A percentile compares a stretch with the other conserved stretches of the same genome.
Conservation (phyloP, 2,888 invertebrate species). For the Abrostola triplasia region DNA sequence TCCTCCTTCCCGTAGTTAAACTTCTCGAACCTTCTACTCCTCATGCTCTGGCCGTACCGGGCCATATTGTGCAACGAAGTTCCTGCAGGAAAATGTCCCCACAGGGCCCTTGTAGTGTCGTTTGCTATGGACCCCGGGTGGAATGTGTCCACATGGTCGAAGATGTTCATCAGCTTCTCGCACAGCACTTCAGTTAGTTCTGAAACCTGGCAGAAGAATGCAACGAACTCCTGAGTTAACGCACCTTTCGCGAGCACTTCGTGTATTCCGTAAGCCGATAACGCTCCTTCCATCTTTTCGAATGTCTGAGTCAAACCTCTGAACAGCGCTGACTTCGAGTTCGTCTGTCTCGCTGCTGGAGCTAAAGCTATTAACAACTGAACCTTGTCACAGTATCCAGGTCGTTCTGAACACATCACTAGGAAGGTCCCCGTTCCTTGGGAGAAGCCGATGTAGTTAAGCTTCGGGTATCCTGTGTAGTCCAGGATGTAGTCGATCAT, state of each 20-base stretch:
- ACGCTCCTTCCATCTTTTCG: conserved; percentile 50
- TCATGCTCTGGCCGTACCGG: conserved; percentile 73
- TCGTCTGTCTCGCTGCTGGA: conserved; percentile 87
- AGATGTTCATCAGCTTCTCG: conserved; percentile 45
- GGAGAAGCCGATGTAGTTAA: conserved; percentile 64
- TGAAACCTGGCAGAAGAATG: conserved; percentile 68
- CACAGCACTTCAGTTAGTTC: conserved; percentile 63
- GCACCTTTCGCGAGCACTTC: conserved; percentile 72
- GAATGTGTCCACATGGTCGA: conserved; percentile 61
- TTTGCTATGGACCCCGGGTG: conserved; percentile 72
- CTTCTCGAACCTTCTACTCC: conserved; percentile 64
- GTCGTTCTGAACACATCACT: conserved; percentile 90
- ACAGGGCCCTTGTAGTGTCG: conserved; percentile 63
- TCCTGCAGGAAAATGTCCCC: conserved; percentile 69
- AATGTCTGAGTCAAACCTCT: conserved; percentile 50
- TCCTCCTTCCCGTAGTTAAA: conserved; percentile 70
- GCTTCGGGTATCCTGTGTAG: conserved; percentile 61
- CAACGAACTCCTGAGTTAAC: conserved; percentile 65
- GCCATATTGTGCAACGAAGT: conserved; percentile 66
- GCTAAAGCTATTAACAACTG: conserved; percentile 89
- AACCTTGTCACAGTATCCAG: conserved; percentile 90
- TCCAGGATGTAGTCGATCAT: conserved; percentile 72
- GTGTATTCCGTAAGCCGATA: conserved; percentile 58
- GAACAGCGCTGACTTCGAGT: conserved; percentile 85
- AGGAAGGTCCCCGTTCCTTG: conserved; percentile 71